Conservation (phyloP, 2,888 invertebrate genomes). For the Cacoxenus indagator region DNA sequence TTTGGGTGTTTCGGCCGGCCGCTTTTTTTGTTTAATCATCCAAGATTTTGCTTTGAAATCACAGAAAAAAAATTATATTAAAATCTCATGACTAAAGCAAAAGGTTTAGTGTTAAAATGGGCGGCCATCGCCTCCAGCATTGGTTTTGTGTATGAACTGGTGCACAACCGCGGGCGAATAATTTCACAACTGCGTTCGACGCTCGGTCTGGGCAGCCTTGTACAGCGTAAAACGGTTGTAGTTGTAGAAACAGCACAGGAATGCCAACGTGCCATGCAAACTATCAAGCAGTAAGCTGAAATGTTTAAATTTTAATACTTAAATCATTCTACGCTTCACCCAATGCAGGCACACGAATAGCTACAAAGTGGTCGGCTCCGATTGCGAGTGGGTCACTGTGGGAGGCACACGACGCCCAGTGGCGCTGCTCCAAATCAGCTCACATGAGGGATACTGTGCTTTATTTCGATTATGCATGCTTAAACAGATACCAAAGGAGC, state of each 20-base stretch:
- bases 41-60: no score
- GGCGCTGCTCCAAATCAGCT: conserved; percentile 81
- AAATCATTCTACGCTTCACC: neutral
- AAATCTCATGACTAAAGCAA: neutral
- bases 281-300: conserved; percentile 62
- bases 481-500: conserved; percentile 74
- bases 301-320: neutral
- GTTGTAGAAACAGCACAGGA: conserved; percentile 63
- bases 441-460: conserved; percentile 78
- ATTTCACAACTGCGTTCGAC: conserved; percentile 45
- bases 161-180: conserved; percentile 73
- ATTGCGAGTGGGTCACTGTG: conserved; percentile 84
- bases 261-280: conserved; percentile 56
- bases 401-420: conserved; percentile 75
- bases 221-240: conserved; percentile 59
- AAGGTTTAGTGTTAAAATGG: neutral
- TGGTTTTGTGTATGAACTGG: conserved; percentile 61
- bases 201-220: conserved; percentile 41
- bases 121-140: conserved; percentile 54
- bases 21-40: no score
- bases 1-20: no score
- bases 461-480: conserved; percentile 78
- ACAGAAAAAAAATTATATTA: no score
- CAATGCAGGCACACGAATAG: conserved; percentile 42
- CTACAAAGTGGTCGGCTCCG: conserved; percentile 78